Evolutionary conservation across 2,113 vertebrate genomes (phyloP).

Genomic region (Phylloscopus trochiloides): DNA sequence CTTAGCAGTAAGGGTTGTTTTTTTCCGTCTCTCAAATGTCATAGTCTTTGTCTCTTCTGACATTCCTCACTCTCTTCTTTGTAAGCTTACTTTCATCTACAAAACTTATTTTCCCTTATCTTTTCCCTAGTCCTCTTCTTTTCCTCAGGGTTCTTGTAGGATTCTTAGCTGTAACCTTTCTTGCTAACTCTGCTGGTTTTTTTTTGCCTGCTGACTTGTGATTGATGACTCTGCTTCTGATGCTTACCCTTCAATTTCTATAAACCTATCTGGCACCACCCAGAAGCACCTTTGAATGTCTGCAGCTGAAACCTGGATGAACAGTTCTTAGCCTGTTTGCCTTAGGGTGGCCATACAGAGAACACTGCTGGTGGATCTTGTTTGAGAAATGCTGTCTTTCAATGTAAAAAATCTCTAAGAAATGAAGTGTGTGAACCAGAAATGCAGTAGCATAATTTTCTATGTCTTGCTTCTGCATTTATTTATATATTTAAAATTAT

Average conservation of each 20-base stretch:
- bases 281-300: neutral
- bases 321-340: neutral
- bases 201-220: neutral
- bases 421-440: neutral
- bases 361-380: neutral
- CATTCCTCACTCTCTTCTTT: neutral
- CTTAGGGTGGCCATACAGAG: neutral
- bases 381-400: neutral
- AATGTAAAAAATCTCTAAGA: neutral
- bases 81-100: neutral
- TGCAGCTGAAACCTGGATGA: neutral
- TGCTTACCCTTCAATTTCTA: neutral
- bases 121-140: neutral
- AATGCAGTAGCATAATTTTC: neutral
- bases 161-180: neutral
- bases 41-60: neutral
- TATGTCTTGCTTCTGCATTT: neutral
- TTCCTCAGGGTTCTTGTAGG: neutral
- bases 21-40: rapidly evolving
- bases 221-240: neutral
- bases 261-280: neutral
- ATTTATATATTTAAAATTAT: neutral
- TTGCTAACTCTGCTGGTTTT: neutral
- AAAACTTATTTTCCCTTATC: neutral
- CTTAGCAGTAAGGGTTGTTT: neutral